Conservation (phyloP, 2,113 vertebrate species). For the Sminthopsis crassicaudata region DNA sequence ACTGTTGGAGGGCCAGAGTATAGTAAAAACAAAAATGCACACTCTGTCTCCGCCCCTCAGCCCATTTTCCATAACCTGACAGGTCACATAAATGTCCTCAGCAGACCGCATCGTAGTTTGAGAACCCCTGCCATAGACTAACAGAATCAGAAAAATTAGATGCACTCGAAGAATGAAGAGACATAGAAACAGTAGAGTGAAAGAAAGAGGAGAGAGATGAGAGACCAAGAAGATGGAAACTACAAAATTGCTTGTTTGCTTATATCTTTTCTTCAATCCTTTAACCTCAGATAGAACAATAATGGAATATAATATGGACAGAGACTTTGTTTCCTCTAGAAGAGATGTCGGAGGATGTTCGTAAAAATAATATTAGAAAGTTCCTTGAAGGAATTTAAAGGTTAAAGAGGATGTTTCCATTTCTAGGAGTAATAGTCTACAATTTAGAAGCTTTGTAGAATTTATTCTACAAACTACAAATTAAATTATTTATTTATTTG, state of each 20-base stretch:
- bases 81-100: too few species aligned
- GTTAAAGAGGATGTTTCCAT: constrained; percentile 3
- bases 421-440: not conserved
- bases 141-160: not conserved
- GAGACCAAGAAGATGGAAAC: not conserved
- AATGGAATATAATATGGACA: constrained; percentile 37
- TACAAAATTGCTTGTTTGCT: not conserved
- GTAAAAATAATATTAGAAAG: constrained; percentile 35
- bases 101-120: too few species aligned
- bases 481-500: constrained; percentile 50
- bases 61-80: too few species aligned
- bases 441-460: constrained; percentile 33
- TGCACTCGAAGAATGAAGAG: not conserved
- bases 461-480: not conserved
- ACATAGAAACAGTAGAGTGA: not conserved
- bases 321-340: constrained; percentile 21
- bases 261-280: constrained; percentile 22
- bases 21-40: too few species aligned
- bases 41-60: too few species aligned
- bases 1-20: too few species aligned
- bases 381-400: constrained; percentile 29
- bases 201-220: not conserved
- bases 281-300: not conserved
- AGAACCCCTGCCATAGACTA: too few species aligned
- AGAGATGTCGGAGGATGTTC: constrained; percentile 24